Base-by-base conservation (phyloP, 2,888 invertebrate species). In the Idaea straminata region DNA sequence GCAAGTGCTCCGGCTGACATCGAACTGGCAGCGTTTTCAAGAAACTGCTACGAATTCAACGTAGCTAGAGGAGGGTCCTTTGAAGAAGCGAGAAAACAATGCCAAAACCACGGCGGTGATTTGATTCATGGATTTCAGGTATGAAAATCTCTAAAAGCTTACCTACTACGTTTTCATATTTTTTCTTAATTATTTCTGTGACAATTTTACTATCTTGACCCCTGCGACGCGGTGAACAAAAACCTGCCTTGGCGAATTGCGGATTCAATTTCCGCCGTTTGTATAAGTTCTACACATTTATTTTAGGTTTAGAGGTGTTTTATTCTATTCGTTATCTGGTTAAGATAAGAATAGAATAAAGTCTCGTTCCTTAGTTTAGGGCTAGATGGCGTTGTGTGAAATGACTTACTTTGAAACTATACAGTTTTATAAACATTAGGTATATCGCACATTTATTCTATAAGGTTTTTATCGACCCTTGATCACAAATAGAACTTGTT, bases 11-110 rank as follows among this genome's bases (percentile, higher is more conserved):
- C 96, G 0, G 96, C 95, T n/a, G 97, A 97, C 74, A 95, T 96
- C 4, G 96, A 97, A 76, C 84, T 97, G 72, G 95, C 97, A 0
- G 96, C 97, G 0, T 98, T 98, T 88, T 96, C 96, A 58, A 94
- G 96, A 69, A 97, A 96, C 62, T 98, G 98, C 82, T 98, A 97
- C 85, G 98, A 98, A 83, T 98, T 98, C 83, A 96, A 96, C 75
- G 95, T 96, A 35, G 95, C 95, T 61, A 95, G 95, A 74, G 98
- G 98, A 1, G 96, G 96, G 61, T 96, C 96, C 57, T 98, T 97
- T 82, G 95, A 95, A 62, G 96, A 96, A 66, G 97, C 98, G 0
- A 93, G 96, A 66, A 93, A 93, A 66, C 95, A 96, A 79, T 98
- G 98, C 83, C 93, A 95, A 74, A 91, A 94, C 5, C 94, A 95